Percentiles rank a stretch among this genome's conserved stretches.
Conservation (phyloP, 2,113 vertebrate species). For the Verasper variegatus region DNA sequence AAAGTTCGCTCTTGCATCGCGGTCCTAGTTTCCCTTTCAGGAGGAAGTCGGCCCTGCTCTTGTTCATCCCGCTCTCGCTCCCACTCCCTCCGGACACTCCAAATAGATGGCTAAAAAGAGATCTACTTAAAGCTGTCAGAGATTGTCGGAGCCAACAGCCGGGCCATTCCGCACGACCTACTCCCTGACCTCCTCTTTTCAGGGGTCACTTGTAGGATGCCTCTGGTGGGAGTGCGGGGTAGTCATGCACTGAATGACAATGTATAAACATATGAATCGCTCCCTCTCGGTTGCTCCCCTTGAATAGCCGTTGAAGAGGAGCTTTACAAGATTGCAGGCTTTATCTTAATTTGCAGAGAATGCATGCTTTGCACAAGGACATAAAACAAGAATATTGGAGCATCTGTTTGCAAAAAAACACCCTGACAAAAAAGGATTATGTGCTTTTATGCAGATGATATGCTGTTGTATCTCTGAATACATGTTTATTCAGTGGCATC, state of each 20-base stretch:
- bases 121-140: constrained; percentile 88
- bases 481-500: background rate
- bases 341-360: constrained; percentile 51
- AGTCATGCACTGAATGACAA: constrained; percentile 82
- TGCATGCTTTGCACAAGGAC: background rate
- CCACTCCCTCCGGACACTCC: constrained; percentile 66
- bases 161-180: constrained; percentile 86
- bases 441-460: background rate
- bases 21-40: constrained; percentile 48
- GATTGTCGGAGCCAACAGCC: constrained; percentile 83
- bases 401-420: background rate
- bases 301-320: constrained; percentile 49
- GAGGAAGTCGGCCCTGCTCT: constrained; percentile 74
- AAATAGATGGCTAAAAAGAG: constrained; percentile 84
- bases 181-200: constrained; percentile 84
- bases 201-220: constrained; percentile 82
- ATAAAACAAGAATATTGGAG: background rate
- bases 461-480: background rate
- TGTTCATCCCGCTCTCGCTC: constrained; percentile 66
- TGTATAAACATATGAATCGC: constrained; percentile 76
- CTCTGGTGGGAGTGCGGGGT: constrained; percentile 80
- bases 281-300: constrained; percentile 41
- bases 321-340: constrained; percentile 18
- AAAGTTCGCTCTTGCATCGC: constrained; percentile 44
- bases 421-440: background rate